phyloP scores from a whole-genome alignment of 2,113 vertebrate genomes.

The Noturus placidus region DNA sequence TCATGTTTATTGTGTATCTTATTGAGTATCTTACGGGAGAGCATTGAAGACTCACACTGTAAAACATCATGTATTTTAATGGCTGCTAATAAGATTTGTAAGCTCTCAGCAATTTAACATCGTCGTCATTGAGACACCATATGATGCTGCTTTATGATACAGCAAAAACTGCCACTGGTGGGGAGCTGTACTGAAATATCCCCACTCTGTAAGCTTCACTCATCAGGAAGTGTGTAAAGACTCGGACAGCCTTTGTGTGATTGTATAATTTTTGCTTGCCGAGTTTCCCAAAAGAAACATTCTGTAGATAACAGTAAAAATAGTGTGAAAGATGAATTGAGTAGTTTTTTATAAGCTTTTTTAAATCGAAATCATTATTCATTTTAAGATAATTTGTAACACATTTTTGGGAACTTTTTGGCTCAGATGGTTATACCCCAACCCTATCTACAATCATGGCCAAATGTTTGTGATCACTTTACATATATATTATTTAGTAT shows the following conservation, averaged over 20 bases:
- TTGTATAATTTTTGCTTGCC: background rate
- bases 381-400: background rate
- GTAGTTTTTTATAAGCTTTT: constrained; percentile 20
- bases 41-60: constrained; percentile 40
- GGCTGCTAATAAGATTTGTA: constrained; percentile 52
- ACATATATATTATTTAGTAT: too few species aligned
- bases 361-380: background rate
- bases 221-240: constrained; percentile 23
- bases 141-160: constrained; percentile 48
- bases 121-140: constrained; percentile 34
- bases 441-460: too few species aligned
- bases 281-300: background rate
- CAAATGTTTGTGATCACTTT: too few species aligned
- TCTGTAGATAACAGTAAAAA: background rate
- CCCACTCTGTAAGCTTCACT: constrained; percentile 31
- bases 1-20: constrained; percentile 6
- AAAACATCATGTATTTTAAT: constrained; percentile 47
- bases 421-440: too few species aligned
- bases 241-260: constrained; percentile 11
- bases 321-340: background rate
- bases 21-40: constrained; percentile 28
- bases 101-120: constrained; percentile 43
- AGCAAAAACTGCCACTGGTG: constrained; percentile 50
- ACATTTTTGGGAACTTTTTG: background rate
- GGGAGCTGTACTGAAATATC: constrained; percentile 31